Evolutionary conservation across 2,888 invertebrate genomes (phyloP), one percentile per base, ranked within the genome.

Genomic region (Cephus pygmeus): DNA sequence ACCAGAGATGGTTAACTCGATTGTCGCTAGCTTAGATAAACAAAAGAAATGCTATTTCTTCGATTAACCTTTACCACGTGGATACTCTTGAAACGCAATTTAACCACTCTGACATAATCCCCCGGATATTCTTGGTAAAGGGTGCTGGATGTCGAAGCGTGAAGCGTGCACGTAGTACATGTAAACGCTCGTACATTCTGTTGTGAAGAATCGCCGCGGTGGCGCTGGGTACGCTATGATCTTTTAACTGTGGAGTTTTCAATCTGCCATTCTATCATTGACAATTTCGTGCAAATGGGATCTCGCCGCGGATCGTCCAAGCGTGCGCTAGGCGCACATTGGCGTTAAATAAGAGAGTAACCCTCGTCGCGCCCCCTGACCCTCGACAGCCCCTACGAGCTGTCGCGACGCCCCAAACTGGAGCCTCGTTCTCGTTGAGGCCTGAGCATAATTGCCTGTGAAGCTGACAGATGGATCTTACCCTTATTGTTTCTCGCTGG

Each of bases 251-350:
- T 86, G 77, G 85, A 85, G 86, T 90, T 90, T 90, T 90, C 90
- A 90, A 90, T 90, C 87, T 90, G 83, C 87, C 85, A 90, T 89
- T 90, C 89, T 89, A 90, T 91, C 89, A 90, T 89, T 88, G 90
- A 90, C 90, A 91, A 90, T 91, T 90, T 89, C 87, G 86, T 80
- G 88, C 88, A 89, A 90, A 90, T 88, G 85, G 87, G 88, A 90
- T 92, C 92, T 91, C 89, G 89, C 90, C 92, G 92, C 89, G 92
- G 92, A 92, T 92, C 93, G 92, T 89, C 89, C 92, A 92, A 93
- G 93, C 93, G 93, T 93, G 92, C 92, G 92, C 93, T 93, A 93
- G 93, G 93, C 92, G 92, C 94, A 94, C 94, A 94, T 94, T 94
- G 93, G 94, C 94, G 94, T 94, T 94, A 94, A 94, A 94, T 94